Percentiles rank a stretch among this genome's conserved stretches.
These are phyloP conservation scores for Diadromus collaris DNA, from an alignment of 2,888 invertebrate genomes.

Conservation along the genomic window DNA sequence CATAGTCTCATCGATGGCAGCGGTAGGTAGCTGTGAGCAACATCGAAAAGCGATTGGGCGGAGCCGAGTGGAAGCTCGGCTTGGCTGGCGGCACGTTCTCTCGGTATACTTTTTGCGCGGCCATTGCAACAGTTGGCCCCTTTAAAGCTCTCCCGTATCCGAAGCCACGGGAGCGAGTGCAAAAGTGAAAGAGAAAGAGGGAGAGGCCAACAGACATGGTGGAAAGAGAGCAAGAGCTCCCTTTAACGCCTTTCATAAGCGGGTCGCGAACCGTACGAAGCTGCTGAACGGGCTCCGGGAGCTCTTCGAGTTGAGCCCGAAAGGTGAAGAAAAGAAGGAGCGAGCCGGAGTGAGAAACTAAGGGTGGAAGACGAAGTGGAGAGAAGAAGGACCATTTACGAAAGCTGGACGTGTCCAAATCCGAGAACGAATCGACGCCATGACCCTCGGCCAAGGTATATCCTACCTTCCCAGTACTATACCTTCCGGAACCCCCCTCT, in stretches of 20 bases:
- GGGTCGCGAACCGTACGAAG: constrained; percentile 56
- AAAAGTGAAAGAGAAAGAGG: constrained; percentile 14
- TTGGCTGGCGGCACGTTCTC: constrained; percentile 62
- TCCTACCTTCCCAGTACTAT: constrained; percentile 34
- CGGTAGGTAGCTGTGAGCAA: constrained; percentile 37
- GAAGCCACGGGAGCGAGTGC: constrained; percentile 39
- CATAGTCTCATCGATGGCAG: constrained; percentile 24
- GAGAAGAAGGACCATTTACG: constrained; percentile 42
- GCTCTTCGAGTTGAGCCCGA: constrained; percentile 38
- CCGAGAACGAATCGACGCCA: constrained; percentile 54
- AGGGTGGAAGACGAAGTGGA: constrained; percentile 6
- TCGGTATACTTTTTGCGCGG: constrained; percentile 72
- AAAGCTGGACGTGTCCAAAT: constrained; percentile 50
- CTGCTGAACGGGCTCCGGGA: constrained; percentile 35
- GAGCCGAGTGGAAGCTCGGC: constrained; percentile 51
- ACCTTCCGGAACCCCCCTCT: constrained; percentile 15
- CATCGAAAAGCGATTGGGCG: constrained; percentile 61
- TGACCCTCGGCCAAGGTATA: constrained; percentile 45
- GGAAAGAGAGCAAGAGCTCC: constrained; percentile 30
- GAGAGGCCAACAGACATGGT: constrained; percentile 16
- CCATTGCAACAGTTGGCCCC: constrained; percentile 77
- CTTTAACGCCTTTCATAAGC: constrained; percentile 74
- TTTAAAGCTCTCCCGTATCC: constrained; percentile 69
- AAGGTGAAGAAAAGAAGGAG: constrained; percentile 30
- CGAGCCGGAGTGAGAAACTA: constrained; percentile 14